These are phyloP conservation scores for Protonemura montana DNA, from an alignment of 2,888 invertebrate species.

Conservation along the genomic window DNA sequence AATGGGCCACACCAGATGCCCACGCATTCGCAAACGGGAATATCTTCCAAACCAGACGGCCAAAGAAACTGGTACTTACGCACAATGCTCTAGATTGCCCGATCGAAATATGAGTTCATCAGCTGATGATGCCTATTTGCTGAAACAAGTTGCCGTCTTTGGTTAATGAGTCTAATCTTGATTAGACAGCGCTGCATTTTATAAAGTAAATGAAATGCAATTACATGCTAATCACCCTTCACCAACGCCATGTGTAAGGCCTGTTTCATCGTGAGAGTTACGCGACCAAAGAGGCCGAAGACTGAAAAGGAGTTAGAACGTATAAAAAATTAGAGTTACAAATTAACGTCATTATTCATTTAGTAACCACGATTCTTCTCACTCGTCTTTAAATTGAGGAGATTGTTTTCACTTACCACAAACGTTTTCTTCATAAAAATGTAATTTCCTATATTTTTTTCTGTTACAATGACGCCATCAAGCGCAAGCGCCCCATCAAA, in stretches of 20 bases:
- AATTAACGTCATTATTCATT: background rate
- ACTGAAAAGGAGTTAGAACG: too few species aligned
- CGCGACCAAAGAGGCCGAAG: background rate
- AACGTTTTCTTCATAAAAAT: background rate
- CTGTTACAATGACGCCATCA: background rate
- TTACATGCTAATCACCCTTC: background rate
- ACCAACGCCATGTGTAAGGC: background rate
- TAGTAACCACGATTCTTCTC: background rate
- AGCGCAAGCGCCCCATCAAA: background rate
- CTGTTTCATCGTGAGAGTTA: background rate
- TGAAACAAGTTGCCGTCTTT: background rate
- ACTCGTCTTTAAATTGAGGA: background rate
- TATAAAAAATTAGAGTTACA: background rate
- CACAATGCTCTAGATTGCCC: background rate
- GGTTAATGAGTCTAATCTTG: constrained; percentile 4
- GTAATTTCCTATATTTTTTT: background rate
- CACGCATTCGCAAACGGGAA: background rate
- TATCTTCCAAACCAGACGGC: background rate
- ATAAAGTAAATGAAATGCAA: background rate
- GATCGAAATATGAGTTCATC: background rate
- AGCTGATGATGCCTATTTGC: background rate
- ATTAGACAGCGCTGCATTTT: background rate
- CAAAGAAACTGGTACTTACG: background rate
- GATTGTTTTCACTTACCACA: background rate
- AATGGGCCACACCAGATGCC: background rate